Base-by-base conservation (phyloP, 2,888 invertebrate genomes). In the Callyntrura sp. region DNA sequence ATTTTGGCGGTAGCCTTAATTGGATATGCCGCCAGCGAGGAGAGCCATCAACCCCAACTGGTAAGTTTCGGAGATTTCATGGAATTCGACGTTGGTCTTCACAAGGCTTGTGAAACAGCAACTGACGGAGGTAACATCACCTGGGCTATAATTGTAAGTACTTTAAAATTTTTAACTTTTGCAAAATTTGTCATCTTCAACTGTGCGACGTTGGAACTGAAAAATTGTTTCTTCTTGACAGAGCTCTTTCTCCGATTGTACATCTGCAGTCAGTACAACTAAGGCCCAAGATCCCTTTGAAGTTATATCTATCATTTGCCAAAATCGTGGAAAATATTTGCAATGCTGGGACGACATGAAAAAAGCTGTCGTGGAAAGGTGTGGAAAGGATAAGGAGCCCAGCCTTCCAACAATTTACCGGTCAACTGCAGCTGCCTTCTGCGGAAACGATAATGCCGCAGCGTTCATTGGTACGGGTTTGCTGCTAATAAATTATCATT, bases 381-480 rank as follows among this genome's bases (percentile, higher is more conserved):
- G 88, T 83, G 88, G 82, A 57, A 60, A 43, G 6, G 62, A 82
- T 14, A 70, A 82, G 14, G 76, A 25, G 60, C 9, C 43, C 0
- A 4, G 45, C 8, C 88, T 88, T 55, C 88, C 88, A 0, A 60
- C 73, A 11, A 60, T 88, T 43, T 88, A 88, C 20, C 57, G 62
- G 0, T 60, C 62, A 8, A 82, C 88, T 1, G 73, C 62, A 0
- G n/a, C 82, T 8, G 17, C 82, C 20, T 20, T 82, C 48, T 88
- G 88, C 62, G 88, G 88, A n/a, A 83, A 51, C 20, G 88, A 88
- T 20, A 88, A 88, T 48, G 88, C 48, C 43, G 82, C 82, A n/a
- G 48, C n/a, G 60, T 45, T 5, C 45, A n/a, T 81, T 25, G 82
- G 88, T 88, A 82, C n/a, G 45, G 1, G 6, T 1, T 12, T 35